Percentiles rank a stretch among this genome's conserved stretches.
Evolutionary conservation across 1,140 invertebrate genomes (phyloP).

Genomic region (Hypothenemus hampei): DNA sequence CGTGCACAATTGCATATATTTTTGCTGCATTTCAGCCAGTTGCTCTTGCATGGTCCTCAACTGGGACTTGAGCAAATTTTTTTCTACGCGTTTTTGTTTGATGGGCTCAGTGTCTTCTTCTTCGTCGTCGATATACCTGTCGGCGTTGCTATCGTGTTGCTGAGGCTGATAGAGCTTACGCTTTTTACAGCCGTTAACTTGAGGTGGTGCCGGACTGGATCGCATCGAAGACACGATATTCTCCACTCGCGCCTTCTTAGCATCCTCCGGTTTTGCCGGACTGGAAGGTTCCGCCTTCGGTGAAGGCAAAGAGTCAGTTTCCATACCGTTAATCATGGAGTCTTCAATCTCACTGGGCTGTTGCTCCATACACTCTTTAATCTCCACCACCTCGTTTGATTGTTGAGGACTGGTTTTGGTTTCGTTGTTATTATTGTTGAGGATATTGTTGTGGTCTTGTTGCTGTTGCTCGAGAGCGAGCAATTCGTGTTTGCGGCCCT

Average conservation of each 20-base stretch:
- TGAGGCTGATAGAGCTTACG: conserved; percentile 95
- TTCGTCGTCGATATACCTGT: conserved; percentile 68
- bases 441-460: conserved; percentile 49
- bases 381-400: conserved; percentile 60
- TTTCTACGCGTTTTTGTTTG: conserved; percentile 76
- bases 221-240: conserved; percentile 91
- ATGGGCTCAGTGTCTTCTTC: conserved; percentile 73
- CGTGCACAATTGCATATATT: conserved; percentile 80
- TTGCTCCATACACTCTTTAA: conserved; percentile 54
- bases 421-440: conserved; percentile 50
- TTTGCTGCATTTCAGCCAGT: conserved; percentile 84
- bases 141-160: conserved; percentile 76
- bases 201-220: conserved; percentile 67
- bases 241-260: conserved; percentile 88
- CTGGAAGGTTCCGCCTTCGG: conserved; percentile 65
- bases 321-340: conserved; percentile 59
- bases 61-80: conserved; percentile 78
- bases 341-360: conserved; percentile 53
- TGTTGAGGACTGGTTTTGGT: conserved; percentile 51
- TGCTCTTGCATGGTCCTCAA: conserved; percentile 83
- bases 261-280: conserved; percentile 55
- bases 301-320: conserved; percentile 66
- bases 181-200: conserved; percentile 90
- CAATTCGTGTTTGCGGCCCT: conserved; percentile 72
- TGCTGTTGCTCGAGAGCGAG: conserved; percentile 58